Evolutionary conservation across 2,888 invertebrate species (phyloP).

Genomic region (Hydriomena furcata): DNA sequence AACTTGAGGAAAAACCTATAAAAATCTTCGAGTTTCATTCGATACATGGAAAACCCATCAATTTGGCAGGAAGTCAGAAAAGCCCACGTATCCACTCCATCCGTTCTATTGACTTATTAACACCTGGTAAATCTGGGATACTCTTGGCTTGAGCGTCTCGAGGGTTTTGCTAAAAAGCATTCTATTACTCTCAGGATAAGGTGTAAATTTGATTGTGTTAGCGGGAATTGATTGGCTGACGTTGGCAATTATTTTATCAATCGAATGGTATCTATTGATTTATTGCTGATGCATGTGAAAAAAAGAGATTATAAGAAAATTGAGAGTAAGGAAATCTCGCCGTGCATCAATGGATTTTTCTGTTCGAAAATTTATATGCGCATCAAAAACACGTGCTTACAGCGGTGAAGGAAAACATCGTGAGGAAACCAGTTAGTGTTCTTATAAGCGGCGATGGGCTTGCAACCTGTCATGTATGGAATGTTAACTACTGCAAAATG

Average conservation of each 20-base stretch:
- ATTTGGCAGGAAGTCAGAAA: neutral
- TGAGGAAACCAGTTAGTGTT: too few relatives aligned
- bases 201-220: neutral
- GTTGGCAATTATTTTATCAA: neutral
- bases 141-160: too few relatives aligned
- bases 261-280: neutral
- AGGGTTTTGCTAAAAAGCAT: constrained; percentile 5
- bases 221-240: neutral
- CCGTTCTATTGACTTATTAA: constrained; percentile 39
- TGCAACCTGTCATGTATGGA: too few relatives aligned
- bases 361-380: too few relatives aligned
- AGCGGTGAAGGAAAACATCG: too few relatives aligned
- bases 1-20: neutral
- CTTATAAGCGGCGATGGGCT: too few relatives aligned
- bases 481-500: too few relatives aligned
- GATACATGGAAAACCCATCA: constrained; percentile 3
- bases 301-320: too few relatives aligned
- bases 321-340: too few relatives aligned
- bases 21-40: neutral
- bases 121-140: constrained; percentile 64
- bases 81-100: neutral
- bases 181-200: neutral
- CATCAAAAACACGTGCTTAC: too few relatives aligned
- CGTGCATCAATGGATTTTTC: too few relatives aligned
- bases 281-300: too few relatives aligned